Evolutionary conservation across 2,888 invertebrate genomes (phyloP).

Genomic region (Troglohyphantes excavatus): DNA sequence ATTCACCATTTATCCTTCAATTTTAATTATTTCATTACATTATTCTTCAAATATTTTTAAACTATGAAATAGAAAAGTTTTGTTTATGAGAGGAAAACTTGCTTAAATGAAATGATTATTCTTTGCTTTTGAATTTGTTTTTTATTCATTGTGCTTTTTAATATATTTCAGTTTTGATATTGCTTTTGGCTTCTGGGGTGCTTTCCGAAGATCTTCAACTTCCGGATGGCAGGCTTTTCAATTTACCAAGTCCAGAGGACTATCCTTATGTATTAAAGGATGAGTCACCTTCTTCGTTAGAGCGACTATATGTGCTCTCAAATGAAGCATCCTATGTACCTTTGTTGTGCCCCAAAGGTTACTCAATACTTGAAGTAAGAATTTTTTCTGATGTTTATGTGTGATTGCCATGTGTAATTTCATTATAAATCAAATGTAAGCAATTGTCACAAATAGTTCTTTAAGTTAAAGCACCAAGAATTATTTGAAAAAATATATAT

Average conservation of each 20-base stretch:
- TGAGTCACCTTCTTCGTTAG: conserved; percentile 36
- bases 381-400: neutral
- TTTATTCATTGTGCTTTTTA: neutral
- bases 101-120: neutral
- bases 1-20: no score
- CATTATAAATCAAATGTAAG: no score
- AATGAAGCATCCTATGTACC: neutral
- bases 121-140: neutral
- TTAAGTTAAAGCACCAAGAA: no score
- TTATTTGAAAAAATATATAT: no score
- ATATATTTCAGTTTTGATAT: neutral
- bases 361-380: conserved; percentile 39
- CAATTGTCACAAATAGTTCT: no score
- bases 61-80: no score
- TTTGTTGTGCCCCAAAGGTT: conserved; percentile 46
- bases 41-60: no score
- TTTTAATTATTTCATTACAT: no score
- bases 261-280: conserved; percentile 24
- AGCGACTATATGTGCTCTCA: conserved; percentile 18
- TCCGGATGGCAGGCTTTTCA: conserved; percentile 52
- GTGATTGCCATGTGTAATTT: neutral
- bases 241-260: conserved; percentile 8
- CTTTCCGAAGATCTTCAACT: conserved; percentile 9
- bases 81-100: no score
- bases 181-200: neutral